Evolutionary conservation across 2,113 vertebrate genomes (phyloP), one percentile per base, ranked within the genome.

Genomic region (Naja naja): DNA sequence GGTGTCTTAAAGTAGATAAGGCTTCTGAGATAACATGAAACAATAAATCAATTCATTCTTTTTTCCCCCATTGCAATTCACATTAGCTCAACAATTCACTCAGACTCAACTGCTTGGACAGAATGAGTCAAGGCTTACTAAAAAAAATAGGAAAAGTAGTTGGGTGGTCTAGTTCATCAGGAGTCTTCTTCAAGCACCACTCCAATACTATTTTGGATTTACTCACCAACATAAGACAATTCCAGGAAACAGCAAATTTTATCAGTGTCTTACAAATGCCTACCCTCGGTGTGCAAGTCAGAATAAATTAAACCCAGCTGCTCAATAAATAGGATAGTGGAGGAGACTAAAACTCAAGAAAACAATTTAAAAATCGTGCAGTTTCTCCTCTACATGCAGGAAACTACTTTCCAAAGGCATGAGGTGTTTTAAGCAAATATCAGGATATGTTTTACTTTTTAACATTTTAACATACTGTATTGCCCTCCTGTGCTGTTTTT

Each of bases 251-350:
- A 95, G 69, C 58, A 93, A 60, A 52, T 34, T 52, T 93, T 25
- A 0, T 94, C 95, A 96, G 94, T 93, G 93, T 96, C 95, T 95
- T 95, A 96, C 96, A 97, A 96, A 97, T 97, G 96, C 93, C 95
- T 96, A 95, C 95, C 96, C 95, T 94, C 91, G 0, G 92, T 85
- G 90, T 94, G 96, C 95, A 96, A 97, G 95, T 97, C 94, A 92
- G 94, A 94, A 94, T 96, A 97, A 98, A 98, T 97, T 96, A 98
- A 98, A 97, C 95, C 97, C 97, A 98, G 97, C 97, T 97, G 97
- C 95, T 91, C 25, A 58, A 90, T 27, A 94, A 89, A 92, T 58
- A 54, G 52, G 45, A 86, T 18, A 69, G 89, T 85, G 74, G 90
- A 94, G 95, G 91, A 94, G 95, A 94, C 94, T 94, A 94, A 96